Base-by-base conservation (phyloP, 2,888 invertebrate species). In the Tubulanus polymorphus region DNA sequence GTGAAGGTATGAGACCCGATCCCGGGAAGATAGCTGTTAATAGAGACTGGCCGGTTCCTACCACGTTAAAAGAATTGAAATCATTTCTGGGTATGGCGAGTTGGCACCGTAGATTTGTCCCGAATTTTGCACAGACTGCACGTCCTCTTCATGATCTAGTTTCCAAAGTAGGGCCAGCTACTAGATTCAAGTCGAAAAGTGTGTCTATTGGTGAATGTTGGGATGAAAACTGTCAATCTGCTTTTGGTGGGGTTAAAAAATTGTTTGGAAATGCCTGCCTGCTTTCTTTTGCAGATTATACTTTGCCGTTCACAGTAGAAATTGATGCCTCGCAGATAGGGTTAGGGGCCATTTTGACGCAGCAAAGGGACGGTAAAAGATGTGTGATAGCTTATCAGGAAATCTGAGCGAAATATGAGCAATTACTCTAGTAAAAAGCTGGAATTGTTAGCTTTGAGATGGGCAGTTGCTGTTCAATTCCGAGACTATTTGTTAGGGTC, bases 401-500 rank as follows among this genome's bases (percentile, higher is more conserved):
- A 18, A 6, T 18, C 41, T 20, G 41, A 41, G 23, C 5, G 41
- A 23, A 41, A 41, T 23, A 23, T 20, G 6, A 3, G 5, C 3
- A 5, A 41, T 15, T 41, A 41, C 41, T 20, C 20, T 41, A 20
- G 20, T 8, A 41, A 20, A 23, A 41, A 41, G 15, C 41, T 41
- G 41, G 41, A 41, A 41, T 15, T 41, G 6, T 23, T 41, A 6
- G 41, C 41, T 23, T 15, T 41, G 23, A 41, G 23, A 41, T 41
- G 41, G 41, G 41, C 41, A n/a, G 18, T 50, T 6, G 25, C 28
- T 26, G 48, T 25, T 3, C 20, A 48, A 15, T 48, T 48, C 48
- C 30, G 48, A 3, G 48, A 29, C 6, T 48, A 48, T 18, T 29
- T 48, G 48, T 23, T 37, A 6, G 41, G 41, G 12, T 41, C 51